Evolutionary conservation across 2,888 invertebrate genomes (phyloP), one percentile per base, ranked within the genome.

Genomic region (Parnassius mnemosyne): DNA sequence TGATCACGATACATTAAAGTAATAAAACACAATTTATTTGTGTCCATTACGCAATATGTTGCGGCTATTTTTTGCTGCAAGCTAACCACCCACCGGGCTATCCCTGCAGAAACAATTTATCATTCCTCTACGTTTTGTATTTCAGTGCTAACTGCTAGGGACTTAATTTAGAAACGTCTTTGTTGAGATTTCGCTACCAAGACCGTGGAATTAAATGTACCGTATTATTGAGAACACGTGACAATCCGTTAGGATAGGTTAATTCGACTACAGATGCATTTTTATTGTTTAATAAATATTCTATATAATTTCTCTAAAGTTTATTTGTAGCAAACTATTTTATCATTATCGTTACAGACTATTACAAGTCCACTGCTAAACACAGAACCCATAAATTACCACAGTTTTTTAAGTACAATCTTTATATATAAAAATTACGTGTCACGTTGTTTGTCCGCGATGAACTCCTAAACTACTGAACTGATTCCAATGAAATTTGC

Each of bases 191-290:
- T 72, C 69, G 69, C 71, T 69, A 66, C 63, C 79, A 69, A 55
- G 64, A 73, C 75, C 83, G 75, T 83, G 78, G 67, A 75, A 72
- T 72, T 77, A 75, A 84, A 83, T 79, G 82, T 78, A 61, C 72
- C 81, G 69, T 74, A 63, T 83, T 75, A 83, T 85, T 82, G 78
- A 73, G 61, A 74, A 75, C 84, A 85, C 76, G 72, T 82, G 81
- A 73, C 69, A 71, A 71, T 74, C 42, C 34, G 42, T 53, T 63
- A 56, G 50, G 1, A 52, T 41, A 63, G 63, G 13, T 57, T 61
- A 61, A 49, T 10, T 52, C 3, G 5, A 13, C 20, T 41, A 57
- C n/a, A 55, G 60, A 47, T 44, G 10, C 3, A n/a, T 56, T 41
- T 12, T 57, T 43, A n/a, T 34, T 34, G 7, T 34, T 34, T 34